Base-by-base conservation (phyloP, 2,113 vertebrate species). In the Gopherus flavomarginatus region DNA sequence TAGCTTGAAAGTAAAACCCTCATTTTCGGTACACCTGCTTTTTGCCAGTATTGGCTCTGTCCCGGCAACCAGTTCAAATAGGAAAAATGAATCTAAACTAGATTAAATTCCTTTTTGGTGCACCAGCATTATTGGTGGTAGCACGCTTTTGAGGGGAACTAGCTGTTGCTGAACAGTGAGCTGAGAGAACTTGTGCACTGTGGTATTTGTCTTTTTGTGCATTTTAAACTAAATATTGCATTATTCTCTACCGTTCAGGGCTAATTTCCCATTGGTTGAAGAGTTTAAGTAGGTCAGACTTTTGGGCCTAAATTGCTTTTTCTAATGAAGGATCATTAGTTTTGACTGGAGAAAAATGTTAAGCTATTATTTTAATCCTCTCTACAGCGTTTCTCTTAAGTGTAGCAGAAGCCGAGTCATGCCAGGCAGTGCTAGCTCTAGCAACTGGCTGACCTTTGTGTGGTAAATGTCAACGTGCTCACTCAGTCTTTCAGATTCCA, bases 401-500 rank as follows among this genome's bases (percentile, higher is more conserved):
- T 4, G 29, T 88, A 83, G 50, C 38, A 35, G 65, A 79, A 38
- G 47, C 80, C 35, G 85, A 80, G n/a, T 11, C 2, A 42, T 8
- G 4, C 44, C 49, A 53, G 59, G 80, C 50, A 35, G 13, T 4
- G 62, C 29, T 44, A 83, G 93, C 75, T 72, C 85, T 88, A 44
- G n/a, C 56, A 77, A 80, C 94, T 98, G 98, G 59, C 97, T 98
- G 98, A 98, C 97, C 98, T 96, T 95, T 94, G 0, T 80, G 56
- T 31, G 97, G 90, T 97, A 98, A 99, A 98, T 98, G 98, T 98
- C 98, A 98, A 81, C 16, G 24, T 78, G 86, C 90, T 81, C 94
- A 79, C 81, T 91, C 85, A 44, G 80, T 84, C 75, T 92, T 97
- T 93, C 84, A 84, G 80, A 96, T 94, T 79, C 88, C 81, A 4